Evolutionary conservation across 2,113 vertebrate species (phyloP).

Genomic region (Orthochromis indermauri): DNA sequence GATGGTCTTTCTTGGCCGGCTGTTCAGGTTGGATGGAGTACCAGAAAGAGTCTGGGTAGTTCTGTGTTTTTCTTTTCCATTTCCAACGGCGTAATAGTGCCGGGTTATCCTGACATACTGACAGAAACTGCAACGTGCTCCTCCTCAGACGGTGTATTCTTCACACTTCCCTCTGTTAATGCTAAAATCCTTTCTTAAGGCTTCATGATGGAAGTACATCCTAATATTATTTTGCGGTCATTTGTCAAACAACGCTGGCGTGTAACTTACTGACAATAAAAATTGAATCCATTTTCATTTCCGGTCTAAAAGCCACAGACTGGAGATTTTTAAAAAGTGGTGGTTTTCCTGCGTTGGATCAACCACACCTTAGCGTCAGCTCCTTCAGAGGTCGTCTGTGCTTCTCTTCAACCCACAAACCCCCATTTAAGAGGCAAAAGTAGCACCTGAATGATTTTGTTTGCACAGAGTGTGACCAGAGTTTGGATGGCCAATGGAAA

Average conservation of each 20-base stretch:
- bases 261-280: background rate
- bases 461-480: no score
- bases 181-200: background rate
- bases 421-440: background rate
- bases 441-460: background rate
- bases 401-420: background rate
- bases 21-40: background rate
- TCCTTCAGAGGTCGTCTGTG: background rate
- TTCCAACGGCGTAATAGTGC: background rate
- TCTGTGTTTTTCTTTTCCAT: background rate
- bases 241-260: background rate
- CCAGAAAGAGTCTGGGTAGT: background rate
- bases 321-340: background rate
- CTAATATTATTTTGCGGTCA: background rate
- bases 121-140: background rate
- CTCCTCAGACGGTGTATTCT: background rate
- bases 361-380: background rate
- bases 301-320: background rate
- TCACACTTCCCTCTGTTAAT: background rate
- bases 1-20: background rate
- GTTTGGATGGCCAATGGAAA: background rate
- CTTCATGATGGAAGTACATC: background rate
- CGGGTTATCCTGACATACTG: background rate
- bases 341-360: background rate
- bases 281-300: background rate